Evolutionary conservation across 30 jellyfish, hydroid and myxozoan genomes (phyloP), one percentile per base, ranked within the genome.

Genomic region (Catostylus mosaicus): DNA sequence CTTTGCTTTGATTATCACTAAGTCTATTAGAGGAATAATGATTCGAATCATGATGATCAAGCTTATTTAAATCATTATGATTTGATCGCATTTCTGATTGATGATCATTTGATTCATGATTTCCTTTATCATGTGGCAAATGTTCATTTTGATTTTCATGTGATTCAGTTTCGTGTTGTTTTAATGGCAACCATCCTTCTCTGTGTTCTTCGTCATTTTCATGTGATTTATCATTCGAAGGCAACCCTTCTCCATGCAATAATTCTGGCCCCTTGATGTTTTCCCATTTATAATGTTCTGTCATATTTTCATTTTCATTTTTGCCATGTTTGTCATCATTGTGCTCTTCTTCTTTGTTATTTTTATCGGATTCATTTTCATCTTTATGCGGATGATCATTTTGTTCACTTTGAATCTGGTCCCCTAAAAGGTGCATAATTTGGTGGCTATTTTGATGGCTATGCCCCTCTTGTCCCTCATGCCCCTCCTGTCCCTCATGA

Each of bases 251-350:
- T 32, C 61, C 65, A 32, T 56, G 8, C 63, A 75, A 9, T 12
- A 75, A 29, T 27, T 46, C 20, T 1, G 86, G 86, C 22, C 86
- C 86, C 32, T 75, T 48, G 40, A 75, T 16, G 20, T 18, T 75
- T 11, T 57, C 56, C 86, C 86, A 75, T 51, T 67, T 57, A 27
- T 47, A 77, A 26, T 79, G 63, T 32, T 48, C 82, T 14, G 73
- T 65, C 82, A 79, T 40, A 61, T 46, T 63, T 5, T 61, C 29
- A 18, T 69, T 31, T 60, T 70, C 85, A 1, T 69, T 16, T 20
- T 26, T 36, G 35, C 46, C 27, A 35, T 70, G 57, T 6, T 70
- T 72, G 2, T 5, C 23, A 8, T 48, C 54, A 5, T 70, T 19
- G 35, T 7, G 24, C 46, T 30, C 30, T 1, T 30, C 60, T 1